Evolutionary conservation across 2,888 invertebrate species (phyloP), one percentile per base, ranked within the genome.

Genomic region (Xestobium rufovillosum): DNA sequence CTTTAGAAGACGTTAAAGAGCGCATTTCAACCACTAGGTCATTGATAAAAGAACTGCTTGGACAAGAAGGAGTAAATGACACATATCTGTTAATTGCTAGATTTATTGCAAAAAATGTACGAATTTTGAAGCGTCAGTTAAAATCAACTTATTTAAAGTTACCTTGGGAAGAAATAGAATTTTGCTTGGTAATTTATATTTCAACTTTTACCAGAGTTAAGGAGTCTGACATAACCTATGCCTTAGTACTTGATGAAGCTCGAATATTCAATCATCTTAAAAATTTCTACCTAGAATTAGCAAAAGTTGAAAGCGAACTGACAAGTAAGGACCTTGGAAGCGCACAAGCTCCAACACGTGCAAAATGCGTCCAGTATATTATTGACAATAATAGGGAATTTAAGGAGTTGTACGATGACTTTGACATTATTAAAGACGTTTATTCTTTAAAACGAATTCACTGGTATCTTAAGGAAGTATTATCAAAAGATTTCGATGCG

Each of bases 101-200:
- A 19, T 19, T 19, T n/a, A 19, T 19, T 19, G 23, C 23, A 8
- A 6, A 19, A 19, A 19, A 19, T 19, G 6, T 19, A 19, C n/a
- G 6, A 8, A n/a, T 19, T n/a, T 19, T 19, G n/a, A 19, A 19
- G n/a, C 23, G 23, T 6, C 6, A 19, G n/a, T 8, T 19, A n/a
- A 19, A 6, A 8, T n/a, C 23, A n/a, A 19, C 23, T n/a, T 19
- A 19, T n/a, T 8, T 19, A n/a, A n/a, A 19, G 6, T 19, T 19
- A 19, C 23, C 23, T 19, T 19, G 23, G 23, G 23, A 19, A 19
- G 23, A 19, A 19, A 19, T 19, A n/a, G 23, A 19, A 19, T 19
- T 19, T 19, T 19, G 23, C 23, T 19, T 19, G n/a, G 23, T 19
- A 6, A 19, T n/a, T n/a, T 19, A 19, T 19, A 6, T 19, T 8